Base-by-base conservation (phyloP, 1,140 invertebrate species). In the Macrosteles quadrilineatus region DNA sequence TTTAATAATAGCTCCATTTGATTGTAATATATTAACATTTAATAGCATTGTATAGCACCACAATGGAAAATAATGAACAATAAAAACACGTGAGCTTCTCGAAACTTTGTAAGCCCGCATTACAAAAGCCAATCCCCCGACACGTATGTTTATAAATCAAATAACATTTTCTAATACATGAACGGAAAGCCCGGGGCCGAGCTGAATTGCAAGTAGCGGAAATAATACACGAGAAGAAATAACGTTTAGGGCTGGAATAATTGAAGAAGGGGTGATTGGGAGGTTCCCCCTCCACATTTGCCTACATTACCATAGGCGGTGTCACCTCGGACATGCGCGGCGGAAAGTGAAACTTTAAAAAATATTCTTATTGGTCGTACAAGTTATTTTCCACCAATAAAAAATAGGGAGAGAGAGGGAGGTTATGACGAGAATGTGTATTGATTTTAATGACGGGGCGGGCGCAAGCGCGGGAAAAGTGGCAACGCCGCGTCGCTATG, bases 321-420 rank as follows among this genome's bases (percentile, higher is more conserved):
- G 50, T 67, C 67, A 59, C 67, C 50, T 25, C 14, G 53, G 36
- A 30, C 17, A 14, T 40, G 53, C 53, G 32, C 31, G 21, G 30
- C 25, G 55, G 50, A 36, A 69, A 69, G 67, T 69, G 53, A 69
- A 69, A 69, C 67, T 69, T 69, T 69, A 69, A 69, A 69, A 69
- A 69, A 69, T 69, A 69, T 62, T 69, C 67, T 69, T 69, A 69
- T 69, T 69, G 67, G 67, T 62, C 67, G 67, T 69, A 62, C 31
- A 55, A 62, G 30, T 62, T 62, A 69, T 69, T 55, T 62, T 69
- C 67, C 53, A 62, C 67, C 67, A 69, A 69, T 69, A 67, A 69
- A 69, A 69, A 69, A 69, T 69, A 62, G 50, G 47, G 67, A 21
- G 29, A 57, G 53, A 21, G 45, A 21, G 65, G 36, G 9, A 25